Evolutionary conservation across 2,888 invertebrate genomes (phyloP), one percentile per base, ranked within the genome.

Genomic region (Thymelicus acteon): DNA sequence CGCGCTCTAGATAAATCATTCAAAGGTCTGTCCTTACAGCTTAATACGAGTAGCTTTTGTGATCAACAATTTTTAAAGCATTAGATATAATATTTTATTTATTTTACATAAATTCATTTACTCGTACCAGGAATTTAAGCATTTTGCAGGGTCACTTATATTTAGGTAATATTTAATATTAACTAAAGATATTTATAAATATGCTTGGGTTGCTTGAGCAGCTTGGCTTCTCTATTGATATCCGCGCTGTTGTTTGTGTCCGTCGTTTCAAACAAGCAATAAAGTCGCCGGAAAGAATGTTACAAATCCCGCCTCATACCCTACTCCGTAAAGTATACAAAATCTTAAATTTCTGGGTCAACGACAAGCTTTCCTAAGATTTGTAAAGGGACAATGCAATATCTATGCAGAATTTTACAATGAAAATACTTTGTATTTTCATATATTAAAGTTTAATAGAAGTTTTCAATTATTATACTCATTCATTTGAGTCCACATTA

Each of bases 301-400:
- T 70, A 70, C 70, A 70, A 70, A 64, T 64, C 64, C 70, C 58
- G 69, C 58, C 63, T 70, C 49, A 62, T 70, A 64, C 57, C 19
- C 64, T 52, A 39, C 52, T 39, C 39, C 69, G 58, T 64, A 64
- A 58, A 70, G 60, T 70, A 70, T 70, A 62, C 69, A 70, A 70
- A 70, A 70, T 70, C 69, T 49, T 64, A 70, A 70, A 70, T 70
- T 70, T 70, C 64, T 70, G 64, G 69, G 69, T 70, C 69, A 70
- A 70, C 58, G 69, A 60, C 58, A 70, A 70, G 39, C 68, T 69
- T 69, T 48, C 47, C 39, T 58, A 58, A 63, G 58, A 58, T 69
- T 69, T 63, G 63, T 63, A 58, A 24, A 63, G 62, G 62, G 19
- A 62, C 68, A 62, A n/a, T 69, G 47, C 19, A 62, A 62, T 69